These are phyloP conservation scores for Eubasilissa regina DNA, from an alignment of 1,140 invertebrate species.

Conservation along the genomic window DNA sequence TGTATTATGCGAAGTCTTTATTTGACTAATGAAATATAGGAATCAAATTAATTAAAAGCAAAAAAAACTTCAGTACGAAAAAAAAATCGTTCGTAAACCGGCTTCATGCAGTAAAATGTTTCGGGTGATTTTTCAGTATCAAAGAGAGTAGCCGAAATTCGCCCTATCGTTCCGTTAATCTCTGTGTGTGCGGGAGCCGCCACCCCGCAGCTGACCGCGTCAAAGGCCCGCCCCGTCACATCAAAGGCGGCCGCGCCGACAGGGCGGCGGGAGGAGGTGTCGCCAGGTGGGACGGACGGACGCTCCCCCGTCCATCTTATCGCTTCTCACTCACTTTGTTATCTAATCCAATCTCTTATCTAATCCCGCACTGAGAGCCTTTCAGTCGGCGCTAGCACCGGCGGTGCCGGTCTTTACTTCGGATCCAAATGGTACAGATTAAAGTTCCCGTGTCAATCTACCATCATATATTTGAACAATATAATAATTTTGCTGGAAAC, in stretches of 20 bases:
- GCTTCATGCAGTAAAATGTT: not conserved
- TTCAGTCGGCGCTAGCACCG: no score
- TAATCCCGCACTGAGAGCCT: not conserved
- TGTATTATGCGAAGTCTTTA: no score
- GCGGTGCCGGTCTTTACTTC: no score
- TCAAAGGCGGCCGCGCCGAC: slow-evolving; percentile 1
- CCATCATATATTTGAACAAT: not conserved
- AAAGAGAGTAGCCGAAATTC: slow-evolving; percentile 19
- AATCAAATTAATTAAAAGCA: no score
- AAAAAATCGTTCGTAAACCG: not conserved
- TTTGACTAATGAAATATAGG: no score
- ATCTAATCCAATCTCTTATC: slow-evolving; percentile 8
- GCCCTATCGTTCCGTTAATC: slow-evolving; percentile 30
- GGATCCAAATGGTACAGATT: no score
- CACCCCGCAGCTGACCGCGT: slow-evolving; percentile 32
- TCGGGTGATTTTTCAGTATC: slow-evolving; percentile 1
- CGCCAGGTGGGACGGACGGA: slow-evolving; percentile 18
- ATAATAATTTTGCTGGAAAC: no score
- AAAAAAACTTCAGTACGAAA: no score
- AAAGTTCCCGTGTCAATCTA: no score
- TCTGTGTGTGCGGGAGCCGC: not conserved
- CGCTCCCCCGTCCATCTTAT: not conserved
- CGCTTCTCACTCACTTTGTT: not conserved
- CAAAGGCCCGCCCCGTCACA: slow-evolving; percentile 33
- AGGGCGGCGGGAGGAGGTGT: not conserved